Evolutionary conservation across 1,140 invertebrate genomes (phyloP).

Genomic region (Atta cephalotes): DNA sequence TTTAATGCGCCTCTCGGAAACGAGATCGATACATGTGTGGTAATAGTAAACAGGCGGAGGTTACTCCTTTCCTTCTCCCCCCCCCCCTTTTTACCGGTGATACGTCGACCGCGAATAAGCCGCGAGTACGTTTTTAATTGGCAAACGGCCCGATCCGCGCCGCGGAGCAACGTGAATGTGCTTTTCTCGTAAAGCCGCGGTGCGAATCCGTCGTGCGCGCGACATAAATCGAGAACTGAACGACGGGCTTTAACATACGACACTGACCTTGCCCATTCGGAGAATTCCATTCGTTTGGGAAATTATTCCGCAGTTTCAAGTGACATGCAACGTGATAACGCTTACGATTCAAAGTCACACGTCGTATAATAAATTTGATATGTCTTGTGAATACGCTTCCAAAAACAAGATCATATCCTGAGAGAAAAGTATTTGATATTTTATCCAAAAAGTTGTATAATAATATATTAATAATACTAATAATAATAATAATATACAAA

Average conservation of each 20-base stretch:
- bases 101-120: conserved; percentile 2
- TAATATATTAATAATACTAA: too few relatives aligned
- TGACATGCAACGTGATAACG: not conserved
- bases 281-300: conserved; percentile 2
- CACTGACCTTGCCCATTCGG: conserved; percentile 67
- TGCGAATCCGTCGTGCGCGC: not conserved
- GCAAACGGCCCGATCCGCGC: conserved; percentile 52
- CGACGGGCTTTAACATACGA: conserved; percentile 39
- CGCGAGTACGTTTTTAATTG: conserved; percentile 39
- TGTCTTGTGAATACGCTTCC: too few relatives aligned
- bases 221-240: not conserved
- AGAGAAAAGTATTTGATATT: too few relatives aligned
- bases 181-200: conserved; percentile 38
- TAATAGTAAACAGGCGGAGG: not conserved
- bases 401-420: not conserved
- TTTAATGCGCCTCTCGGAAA: conserved; percentile 10
- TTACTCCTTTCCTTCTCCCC: not conserved
- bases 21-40: conserved; percentile 35
- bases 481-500: too few relatives aligned
- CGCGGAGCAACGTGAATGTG: conserved; percentile 39
- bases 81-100: not conserved
- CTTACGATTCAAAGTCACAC: not conserved
- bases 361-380: not conserved
- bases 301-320: conserved; percentile 12
- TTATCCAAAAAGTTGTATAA: too few relatives aligned